These are phyloP conservation scores for Antechinus flavipes DNA, from an alignment of 2,113 vertebrate species.

Conservation along the genomic window DNA sequence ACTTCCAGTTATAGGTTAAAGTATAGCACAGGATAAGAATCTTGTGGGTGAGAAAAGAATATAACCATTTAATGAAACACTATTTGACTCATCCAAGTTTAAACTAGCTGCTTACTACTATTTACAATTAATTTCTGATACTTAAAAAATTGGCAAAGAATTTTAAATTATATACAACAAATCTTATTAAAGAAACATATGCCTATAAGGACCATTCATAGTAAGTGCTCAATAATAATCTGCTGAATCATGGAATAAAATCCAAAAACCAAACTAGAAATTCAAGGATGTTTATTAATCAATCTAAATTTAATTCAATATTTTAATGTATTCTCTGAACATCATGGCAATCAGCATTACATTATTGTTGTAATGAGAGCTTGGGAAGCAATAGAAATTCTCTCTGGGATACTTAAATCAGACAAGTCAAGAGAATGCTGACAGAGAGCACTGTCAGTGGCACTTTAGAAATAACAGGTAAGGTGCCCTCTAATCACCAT, in stretches of 20 bases:
- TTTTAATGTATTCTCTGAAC: constrained; percentile 68
- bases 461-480: constrained; percentile 36
- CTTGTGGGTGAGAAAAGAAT: neutral
- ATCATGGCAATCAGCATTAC: constrained; percentile 53
- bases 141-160: constrained; percentile 14
- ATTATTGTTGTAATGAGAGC: constrained; percentile 64
- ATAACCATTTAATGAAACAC: neutral
- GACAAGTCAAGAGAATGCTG: constrained; percentile 32
- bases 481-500: constrained; percentile 48
- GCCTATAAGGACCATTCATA: constrained; percentile 6
- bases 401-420: constrained; percentile 59
- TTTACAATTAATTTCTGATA: neutral
- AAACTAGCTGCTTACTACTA: neutral
- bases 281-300: constrained; percentile 53
- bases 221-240: constrained; percentile 19
- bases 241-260: constrained; percentile 64
- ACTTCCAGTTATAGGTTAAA: neutral
- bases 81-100: constrained; percentile 9
- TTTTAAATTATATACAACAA: neutral
- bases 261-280: constrained; percentile 46
- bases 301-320: constrained; percentile 61
- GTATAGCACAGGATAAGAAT: constrained; percentile 16
- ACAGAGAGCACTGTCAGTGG: constrained; percentile 22
- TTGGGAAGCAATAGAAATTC: constrained; percentile 54
- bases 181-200: constrained; percentile 13